These are phyloP conservation scores for Triplophysa siluroides DNA, from an alignment of 2,113 vertebrate genomes.

Conservation along the genomic window DNA sequence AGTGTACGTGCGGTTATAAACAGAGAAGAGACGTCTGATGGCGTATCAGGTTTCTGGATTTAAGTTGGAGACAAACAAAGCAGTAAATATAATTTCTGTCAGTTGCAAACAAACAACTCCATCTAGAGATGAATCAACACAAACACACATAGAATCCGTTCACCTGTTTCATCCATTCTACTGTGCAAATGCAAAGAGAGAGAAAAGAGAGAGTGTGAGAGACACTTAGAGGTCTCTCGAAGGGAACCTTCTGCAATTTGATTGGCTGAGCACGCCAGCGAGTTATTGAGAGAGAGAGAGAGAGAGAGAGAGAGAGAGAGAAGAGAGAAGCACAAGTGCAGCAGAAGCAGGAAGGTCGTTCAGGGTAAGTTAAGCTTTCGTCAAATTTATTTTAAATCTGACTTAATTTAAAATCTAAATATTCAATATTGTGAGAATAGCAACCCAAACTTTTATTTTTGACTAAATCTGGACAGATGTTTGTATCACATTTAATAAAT, in stretches of 20 bases:
- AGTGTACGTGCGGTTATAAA: too few relatives aligned
- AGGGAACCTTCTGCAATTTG: slow-evolving; percentile 25
- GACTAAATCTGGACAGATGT: neutral
- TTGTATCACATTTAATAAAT: neutral
- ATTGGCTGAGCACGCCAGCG: slow-evolving; percentile 36
- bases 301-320: neutral
- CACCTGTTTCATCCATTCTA: neutral
- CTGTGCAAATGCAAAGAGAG: neutral
- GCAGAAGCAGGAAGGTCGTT: slow-evolving; percentile 22
- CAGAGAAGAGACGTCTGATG: neutral
- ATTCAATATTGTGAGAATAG: neutral
- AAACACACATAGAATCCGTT: neutral
- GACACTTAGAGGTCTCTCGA: neutral
- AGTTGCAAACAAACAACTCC: neutral
- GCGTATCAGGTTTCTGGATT: neutral
- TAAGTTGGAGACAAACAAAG: too few relatives aligned
- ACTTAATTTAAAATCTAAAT: neutral
- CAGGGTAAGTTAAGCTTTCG: neutral
- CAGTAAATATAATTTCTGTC: neutral
- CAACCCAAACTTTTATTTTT: too few relatives aligned
- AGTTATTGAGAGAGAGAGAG: neutral
- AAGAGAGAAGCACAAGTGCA: slow-evolving; percentile 7
- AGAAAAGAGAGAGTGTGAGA: slow-evolving; percentile 4
- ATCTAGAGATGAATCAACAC: neutral
- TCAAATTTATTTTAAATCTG: neutral